Conservation (phyloP, 2,888 invertebrate genomes). For the Hartigia nigra region DNA sequence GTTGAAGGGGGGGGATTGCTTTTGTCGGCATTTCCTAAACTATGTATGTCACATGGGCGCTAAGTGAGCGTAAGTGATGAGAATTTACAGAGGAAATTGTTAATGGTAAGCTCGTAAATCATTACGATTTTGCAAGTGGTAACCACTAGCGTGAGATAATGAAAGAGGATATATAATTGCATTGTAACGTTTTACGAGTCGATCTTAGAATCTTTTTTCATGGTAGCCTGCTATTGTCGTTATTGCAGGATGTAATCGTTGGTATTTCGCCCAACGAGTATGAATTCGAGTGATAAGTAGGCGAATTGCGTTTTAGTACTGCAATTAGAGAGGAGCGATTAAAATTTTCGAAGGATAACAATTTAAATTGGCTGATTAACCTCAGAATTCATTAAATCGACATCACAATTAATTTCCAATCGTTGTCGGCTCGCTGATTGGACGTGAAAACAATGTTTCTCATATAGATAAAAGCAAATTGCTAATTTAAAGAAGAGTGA, state of each 20-base stretch:
- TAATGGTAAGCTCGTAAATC: conserved; percentile 3
- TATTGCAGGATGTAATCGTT: background rate
- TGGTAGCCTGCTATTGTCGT: background rate
- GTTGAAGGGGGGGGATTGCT: background rate
- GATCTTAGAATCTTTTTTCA: background rate
- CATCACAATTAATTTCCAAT: background rate
- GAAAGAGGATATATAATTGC: background rate
- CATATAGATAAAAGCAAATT: no score
- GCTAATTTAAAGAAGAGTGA: no score
- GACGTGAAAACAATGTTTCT: no score
- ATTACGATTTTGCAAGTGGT: background rate
- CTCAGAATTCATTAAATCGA: background rate
- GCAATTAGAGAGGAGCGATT: background rate
- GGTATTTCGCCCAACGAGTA: background rate
- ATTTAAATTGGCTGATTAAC: no score
- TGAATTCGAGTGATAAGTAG: background rate
- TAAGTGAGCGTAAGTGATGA: conserved; percentile 3
- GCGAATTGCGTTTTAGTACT: background rate
- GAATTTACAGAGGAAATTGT: background rate
- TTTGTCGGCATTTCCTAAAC: conserved; percentile 6
- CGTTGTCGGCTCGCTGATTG: no score
- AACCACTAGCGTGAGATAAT: background rate
- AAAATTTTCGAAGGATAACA: background rate
- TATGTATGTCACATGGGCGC: background rate
- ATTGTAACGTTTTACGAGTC: background rate